A percentile compares a stretch with the other conserved stretches of the same genome.
Evolutionary conservation across 2,797 vertebrate species (phyloP).

Genomic region (Brachyalestes nurse): DNA sequence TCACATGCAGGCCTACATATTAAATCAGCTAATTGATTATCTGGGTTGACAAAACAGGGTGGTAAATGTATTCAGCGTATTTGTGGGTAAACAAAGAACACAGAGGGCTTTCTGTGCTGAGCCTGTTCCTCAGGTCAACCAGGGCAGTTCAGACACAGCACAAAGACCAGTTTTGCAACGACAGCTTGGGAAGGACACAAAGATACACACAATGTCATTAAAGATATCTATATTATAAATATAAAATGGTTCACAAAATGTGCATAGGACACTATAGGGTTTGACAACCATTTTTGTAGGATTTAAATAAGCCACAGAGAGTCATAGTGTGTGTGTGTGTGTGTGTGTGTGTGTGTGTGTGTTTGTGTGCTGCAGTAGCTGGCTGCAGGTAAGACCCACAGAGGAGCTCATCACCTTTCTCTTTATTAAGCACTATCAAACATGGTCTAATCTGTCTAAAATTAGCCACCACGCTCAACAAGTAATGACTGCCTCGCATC

Average conservation of each 20-base stretch:
- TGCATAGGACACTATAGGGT: constrained; percentile 10
- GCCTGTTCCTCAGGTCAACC: constrained; percentile 38
- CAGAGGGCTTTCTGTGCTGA: constrained; percentile 38
- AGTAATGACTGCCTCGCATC: constrained; percentile 81
- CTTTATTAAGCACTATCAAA: constrained; percentile 81
- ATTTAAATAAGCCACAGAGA: neutral
- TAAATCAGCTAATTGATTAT: constrained; percentile 63
- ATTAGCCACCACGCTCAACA: constrained; percentile 75
- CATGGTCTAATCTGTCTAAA: constrained; percentile 79
- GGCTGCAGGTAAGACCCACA: constrained; percentile 47
- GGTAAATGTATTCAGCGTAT: constrained; percentile 58
- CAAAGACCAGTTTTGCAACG: neutral
- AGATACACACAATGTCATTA: neutral
- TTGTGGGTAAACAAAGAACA: constrained; percentile 54
- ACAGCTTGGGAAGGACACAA: neutral
- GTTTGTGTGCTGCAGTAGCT: neutral
- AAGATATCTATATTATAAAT: constrained; percentile 2
- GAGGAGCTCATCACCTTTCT: constrained; percentile 60
- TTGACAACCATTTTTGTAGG: constrained; percentile 13
- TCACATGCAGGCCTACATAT: constrained; percentile 49
- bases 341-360: neutral
- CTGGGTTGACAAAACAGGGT: constrained; percentile 56
- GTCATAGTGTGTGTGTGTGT: neutral
- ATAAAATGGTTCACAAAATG: constrained; percentile 11
- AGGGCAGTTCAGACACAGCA: constrained; percentile 33